Evolutionary conservation across 2,888 invertebrate species (phyloP), one percentile per base, ranked within the genome.

Genomic region (Ormyrus pomaceus): DNA sequence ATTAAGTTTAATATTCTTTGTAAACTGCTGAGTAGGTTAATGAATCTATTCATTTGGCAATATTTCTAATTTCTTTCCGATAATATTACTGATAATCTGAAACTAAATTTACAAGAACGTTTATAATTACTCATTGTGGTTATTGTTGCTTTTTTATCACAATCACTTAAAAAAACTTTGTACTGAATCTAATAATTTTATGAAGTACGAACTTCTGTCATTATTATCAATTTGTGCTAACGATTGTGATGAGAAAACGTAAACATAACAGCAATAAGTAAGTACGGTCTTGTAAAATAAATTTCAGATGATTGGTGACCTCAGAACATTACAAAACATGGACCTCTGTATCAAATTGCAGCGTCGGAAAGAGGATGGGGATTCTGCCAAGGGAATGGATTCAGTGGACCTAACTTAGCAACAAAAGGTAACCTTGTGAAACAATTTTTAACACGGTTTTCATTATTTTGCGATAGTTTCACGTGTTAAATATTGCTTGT

Each of bases 331-430:
- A 78, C 77, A 81, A 81, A 81, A 81, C 77, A 74, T 71, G 81
- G 77, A 78, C 70, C 66, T 81, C 77, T 78, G 56, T 82, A 79
- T 79, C 78, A 82, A 79, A 79, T 82, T 82, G 79, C 79, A 79
- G 82, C 82, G 58, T 77, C 81, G 81, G 81, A 81, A 74, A 81
- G 81, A 78, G 81, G 81, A 74, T 81, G 81, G 81, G 81, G 81
- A 48, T 75, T 81, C 81, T 77, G 81, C 75, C 81, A 81, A 78
- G 81, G 77, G 70, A 81, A 81, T 69, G 81, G 81, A 81, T 81
- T 71, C 77, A 78, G 71, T 56, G 81, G 81, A 81, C 59, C 81
- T 81, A 81, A 71, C 77, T 77, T 81, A 78, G 53, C 74, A 19
- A 45, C 71, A 70, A 81, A 81, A 81, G 81, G 81, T 81, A 81